Percentiles rank a stretch among this genome's conserved stretches.
Conservation (phyloP, 2,888 invertebrate genomes). For the Conus canariensis region DNA sequence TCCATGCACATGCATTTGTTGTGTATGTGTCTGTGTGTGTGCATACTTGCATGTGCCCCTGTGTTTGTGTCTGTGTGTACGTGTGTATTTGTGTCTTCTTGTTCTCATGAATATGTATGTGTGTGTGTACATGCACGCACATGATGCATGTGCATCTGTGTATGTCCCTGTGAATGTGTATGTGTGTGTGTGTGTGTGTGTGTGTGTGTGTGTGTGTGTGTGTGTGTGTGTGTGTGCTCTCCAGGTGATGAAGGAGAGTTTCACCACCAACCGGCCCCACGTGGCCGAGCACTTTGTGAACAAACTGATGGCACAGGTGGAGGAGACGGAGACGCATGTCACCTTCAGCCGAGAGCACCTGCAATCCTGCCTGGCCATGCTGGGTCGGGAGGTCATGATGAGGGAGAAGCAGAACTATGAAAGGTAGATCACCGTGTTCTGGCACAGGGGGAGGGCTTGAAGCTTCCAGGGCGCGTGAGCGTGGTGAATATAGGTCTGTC, state of each 20-base stretch:
- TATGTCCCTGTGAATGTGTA: no score
- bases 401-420: conserved; percentile 76
- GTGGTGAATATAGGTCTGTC: not conserved
- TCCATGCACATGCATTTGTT: no score
- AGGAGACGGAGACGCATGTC: conserved; percentile 63
- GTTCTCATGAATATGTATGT: no score
- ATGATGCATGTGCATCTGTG: no score
- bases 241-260: conserved; percentile 77
- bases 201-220: no score
- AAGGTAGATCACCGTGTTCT: conserved; percentile 59
- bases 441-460: no score
- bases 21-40: not conserved
- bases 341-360: conserved; percentile 71
- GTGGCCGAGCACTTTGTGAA: conserved; percentile 75
- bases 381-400: conserved; percentile 72
- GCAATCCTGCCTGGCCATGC: conserved; percentile 67
- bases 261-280: conserved; percentile 75
- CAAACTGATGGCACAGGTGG: conserved; percentile 62
- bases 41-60: not conserved
- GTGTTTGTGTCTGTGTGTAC: no score
- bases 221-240: no score
- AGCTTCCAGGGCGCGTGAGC: not conserved
- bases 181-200: no score
- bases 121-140: no score
- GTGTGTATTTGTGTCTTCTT: no score